A percentile compares a stretch with the other conserved stretches of the same genome.
Conservation (phyloP, 2,113 vertebrate species). For the Perognathus longimembris region DNA sequence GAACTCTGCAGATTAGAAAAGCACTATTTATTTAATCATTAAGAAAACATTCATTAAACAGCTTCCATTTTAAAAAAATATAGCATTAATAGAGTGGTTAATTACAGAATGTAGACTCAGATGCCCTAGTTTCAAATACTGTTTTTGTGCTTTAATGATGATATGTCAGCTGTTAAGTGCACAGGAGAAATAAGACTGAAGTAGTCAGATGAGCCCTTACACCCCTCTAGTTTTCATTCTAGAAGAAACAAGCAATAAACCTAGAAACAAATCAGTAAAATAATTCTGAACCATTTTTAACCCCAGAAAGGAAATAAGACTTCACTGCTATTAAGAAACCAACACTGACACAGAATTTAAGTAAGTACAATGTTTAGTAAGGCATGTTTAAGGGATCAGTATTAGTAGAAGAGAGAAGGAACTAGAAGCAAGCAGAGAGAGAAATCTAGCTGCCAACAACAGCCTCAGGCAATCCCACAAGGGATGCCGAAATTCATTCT, state of each 20-base stretch:
- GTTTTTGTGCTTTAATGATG: background rate
- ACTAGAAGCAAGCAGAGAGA: background rate
- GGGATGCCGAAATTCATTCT: background rate
- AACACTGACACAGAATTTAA: background rate
- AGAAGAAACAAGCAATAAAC: background rate
- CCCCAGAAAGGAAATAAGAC: background rate
- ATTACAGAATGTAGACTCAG: background rate
- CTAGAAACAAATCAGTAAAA: background rate
- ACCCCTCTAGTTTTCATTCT: background rate
- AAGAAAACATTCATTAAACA: slow-evolving; percentile 17
- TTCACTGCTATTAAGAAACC: background rate
- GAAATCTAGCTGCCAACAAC: background rate
- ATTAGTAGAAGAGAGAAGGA: background rate
- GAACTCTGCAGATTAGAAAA: slow-evolving; percentile 15
- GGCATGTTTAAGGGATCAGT: background rate
- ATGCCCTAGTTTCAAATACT: slow-evolving; percentile 5
- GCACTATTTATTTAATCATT: background rate
- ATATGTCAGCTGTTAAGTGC: background rate
- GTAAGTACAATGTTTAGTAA: background rate
- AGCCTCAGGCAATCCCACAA: background rate
- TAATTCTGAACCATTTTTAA: slow-evolving; percentile 22
- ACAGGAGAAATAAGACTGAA: background rate
- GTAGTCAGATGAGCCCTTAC: background rate
- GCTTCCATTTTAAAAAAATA: background rate
- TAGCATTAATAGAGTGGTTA: background rate